A percentile compares a stretch with the other conserved stretches of the same genome.
phyloP scores from a whole-genome alignment of 2,797 vertebrate species.

The Siniperca undulata region DNA sequence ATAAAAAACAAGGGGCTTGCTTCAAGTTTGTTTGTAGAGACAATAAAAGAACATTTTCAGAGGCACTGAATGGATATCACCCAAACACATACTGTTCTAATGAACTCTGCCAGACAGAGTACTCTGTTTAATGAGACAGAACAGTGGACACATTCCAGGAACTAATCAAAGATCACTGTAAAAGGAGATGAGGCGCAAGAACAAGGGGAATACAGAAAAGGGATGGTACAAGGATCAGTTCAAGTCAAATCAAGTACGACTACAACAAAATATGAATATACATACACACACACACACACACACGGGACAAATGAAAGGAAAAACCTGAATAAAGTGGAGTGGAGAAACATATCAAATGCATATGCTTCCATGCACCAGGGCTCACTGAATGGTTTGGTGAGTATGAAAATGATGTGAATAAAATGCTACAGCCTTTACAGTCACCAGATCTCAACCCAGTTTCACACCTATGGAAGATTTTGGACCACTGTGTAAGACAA shows the following conservation, averaged over 20 bases:
- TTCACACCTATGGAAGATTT: too few species aligned
- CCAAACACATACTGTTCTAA: conserved; percentile 17
- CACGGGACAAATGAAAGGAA: too few species aligned
- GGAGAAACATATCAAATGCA: too few species aligned
- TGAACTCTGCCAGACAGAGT: conserved; percentile 19
- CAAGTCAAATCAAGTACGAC: neutral
- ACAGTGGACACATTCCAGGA: conserved; percentile 30
- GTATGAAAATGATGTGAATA: too few species aligned
- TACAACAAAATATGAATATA: too few species aligned
- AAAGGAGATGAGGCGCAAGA: conserved; percentile 18
- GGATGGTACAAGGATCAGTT: neutral
- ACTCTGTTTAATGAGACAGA: conserved; percentile 45
- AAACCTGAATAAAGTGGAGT: too few species aligned
- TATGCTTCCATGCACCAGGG: too few species aligned
- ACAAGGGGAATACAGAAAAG: conserved; percentile 14
- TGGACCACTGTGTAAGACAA: too few species aligned
- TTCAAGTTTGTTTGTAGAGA: conserved; percentile 6
- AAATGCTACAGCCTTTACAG: too few species aligned
- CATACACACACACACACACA: too few species aligned
- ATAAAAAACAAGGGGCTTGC: conserved; percentile 7
- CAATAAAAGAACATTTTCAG: neutral
- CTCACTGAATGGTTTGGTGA: too few species aligned
- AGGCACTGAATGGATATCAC: neutral
- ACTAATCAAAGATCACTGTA: conserved; percentile 42
- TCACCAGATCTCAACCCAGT: too few species aligned